Conservation (phyloP, 2,888 invertebrate species). For the Autographa pulchrina region DNA sequence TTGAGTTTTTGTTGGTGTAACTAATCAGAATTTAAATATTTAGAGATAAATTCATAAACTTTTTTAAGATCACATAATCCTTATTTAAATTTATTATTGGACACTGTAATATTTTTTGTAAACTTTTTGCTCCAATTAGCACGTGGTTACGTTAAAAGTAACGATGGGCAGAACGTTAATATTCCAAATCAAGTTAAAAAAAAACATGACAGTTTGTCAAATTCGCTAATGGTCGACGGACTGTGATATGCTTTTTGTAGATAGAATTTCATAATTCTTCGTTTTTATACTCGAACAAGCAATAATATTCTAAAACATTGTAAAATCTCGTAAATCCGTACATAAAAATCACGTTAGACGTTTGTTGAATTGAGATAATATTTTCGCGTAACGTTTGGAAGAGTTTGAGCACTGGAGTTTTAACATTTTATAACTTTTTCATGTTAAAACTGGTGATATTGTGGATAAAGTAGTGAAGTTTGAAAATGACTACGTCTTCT, state of each 20-base stretch:
- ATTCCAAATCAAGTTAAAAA: constrained; percentile 33
- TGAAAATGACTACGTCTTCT: constrained; percentile 94
- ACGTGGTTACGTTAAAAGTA: constrained; percentile 29
- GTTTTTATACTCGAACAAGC: constrained; percentile 66
- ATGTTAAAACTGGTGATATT: constrained; percentile 53
- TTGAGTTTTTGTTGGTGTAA: no score
- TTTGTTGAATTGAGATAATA: constrained; percentile 36
- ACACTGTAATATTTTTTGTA: neutral
- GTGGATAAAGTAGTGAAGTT: constrained; percentile 45
- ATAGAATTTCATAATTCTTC: constrained; percentile 72
- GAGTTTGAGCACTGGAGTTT: constrained; percentile 60
- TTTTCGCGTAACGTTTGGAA: constrained; percentile 48
- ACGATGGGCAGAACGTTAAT: constrained; percentile 18
- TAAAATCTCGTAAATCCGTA: constrained; percentile 38
- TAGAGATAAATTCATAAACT: no score
- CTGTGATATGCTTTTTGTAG: constrained; percentile 78
- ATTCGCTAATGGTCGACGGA: constrained; percentile 80
- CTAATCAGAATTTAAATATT: no score
- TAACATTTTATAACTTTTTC: constrained; percentile 60
- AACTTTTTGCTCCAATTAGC: constrained; percentile 12
- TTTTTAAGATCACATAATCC: no score
- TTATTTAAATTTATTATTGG: no score
- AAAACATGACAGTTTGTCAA: constrained; percentile 75
- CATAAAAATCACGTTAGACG: constrained; percentile 20
- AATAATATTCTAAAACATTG: constrained; percentile 42